Evolutionary conservation across 2,113 vertebrate genomes (phyloP), one percentile per base, ranked within the genome.

Genomic region (Tautogolabrus adspersus): DNA sequence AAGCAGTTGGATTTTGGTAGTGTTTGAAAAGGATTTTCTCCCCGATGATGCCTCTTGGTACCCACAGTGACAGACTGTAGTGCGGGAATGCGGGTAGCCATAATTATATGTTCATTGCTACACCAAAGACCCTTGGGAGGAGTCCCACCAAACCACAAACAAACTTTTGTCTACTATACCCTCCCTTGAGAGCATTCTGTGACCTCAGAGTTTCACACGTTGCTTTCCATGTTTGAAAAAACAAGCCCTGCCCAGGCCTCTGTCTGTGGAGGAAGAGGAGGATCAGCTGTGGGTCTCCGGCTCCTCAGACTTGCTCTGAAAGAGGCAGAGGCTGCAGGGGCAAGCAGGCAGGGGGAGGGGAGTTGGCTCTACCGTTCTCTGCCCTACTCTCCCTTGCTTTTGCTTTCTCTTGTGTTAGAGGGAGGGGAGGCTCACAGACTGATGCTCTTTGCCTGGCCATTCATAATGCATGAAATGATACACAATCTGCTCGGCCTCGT

Each of bases 401-500:
- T 66, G 73, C 83, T 82, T 80, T 87, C 69, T 89, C 79, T 74
- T 54, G 21, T 72, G 60, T 49, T 66, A 18, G 76, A 81, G 55
- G 68, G 57, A 81, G 26, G 55, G 70, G 69, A 64, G 71, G 55
- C 72, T 67, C 72, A 66, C 59, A 87, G 68, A 79, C 87, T 78
- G 82, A 89, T 87, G 88, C 88, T 92, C 89, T 88, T 89, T 72
- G 83, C 75, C 82, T 59, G 63, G 74, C 70, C 81, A 90, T 95
- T 73, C 88, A 94, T 95, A 91, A 95, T 95, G 77, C 63, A 95
- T 94, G 81, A 86, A 86, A 83, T 72, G 93, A 93, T 89, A 93
- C 91, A 88, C 94, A 94, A 94, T 94, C 93, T 93, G 93, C 87
- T 93, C 85, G 30, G 88, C 92, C 90, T 95, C 91, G 79, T 94